These are phyloP conservation scores for Dryas iulia DNA, from an alignment of 1,140 invertebrate genomes.

Conservation along the genomic window DNA sequence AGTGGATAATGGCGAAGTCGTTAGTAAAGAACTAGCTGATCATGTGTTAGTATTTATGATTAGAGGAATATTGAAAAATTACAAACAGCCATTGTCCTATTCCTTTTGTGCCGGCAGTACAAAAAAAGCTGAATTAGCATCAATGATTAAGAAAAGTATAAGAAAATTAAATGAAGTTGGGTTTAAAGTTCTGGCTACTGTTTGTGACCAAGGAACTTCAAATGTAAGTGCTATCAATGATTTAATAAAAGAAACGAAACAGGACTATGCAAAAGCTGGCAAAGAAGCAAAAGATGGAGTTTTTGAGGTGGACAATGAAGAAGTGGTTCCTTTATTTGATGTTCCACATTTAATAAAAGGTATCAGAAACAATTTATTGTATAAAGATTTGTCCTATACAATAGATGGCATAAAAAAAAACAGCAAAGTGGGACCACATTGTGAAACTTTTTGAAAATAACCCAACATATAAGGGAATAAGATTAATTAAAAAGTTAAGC, in stretches of 20 bases:
- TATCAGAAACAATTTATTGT: too few species aligned
- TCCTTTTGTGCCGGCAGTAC: slow-evolving; percentile 31
- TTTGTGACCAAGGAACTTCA: slow-evolving; percentile 38
- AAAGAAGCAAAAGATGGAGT: too few species aligned
- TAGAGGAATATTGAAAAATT: slow-evolving; percentile 41
- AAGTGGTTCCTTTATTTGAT: too few species aligned
- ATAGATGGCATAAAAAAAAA: too few species aligned
- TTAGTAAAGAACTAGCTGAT: slow-evolving; percentile 41
- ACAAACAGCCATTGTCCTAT: slow-evolving; percentile 51
- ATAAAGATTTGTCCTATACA: too few species aligned
- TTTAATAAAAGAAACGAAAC: slow-evolving; percentile 11
- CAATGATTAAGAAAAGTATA: slow-evolving; percentile 25
- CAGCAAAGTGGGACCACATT: too few species aligned
- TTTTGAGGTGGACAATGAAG: too few species aligned
- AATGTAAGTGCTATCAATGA: slow-evolving; percentile 37
- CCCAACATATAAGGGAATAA: too few species aligned
- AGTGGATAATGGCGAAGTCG: slow-evolving; percentile 34
- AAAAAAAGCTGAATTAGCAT: slow-evolving; percentile 8
- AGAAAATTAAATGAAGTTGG: slow-evolving; percentile 25
- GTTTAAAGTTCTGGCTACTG: slow-evolving; percentile 31
- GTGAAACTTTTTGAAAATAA: too few species aligned
- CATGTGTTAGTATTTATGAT: slow-evolving; percentile 55
- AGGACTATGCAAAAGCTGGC: too few species aligned
- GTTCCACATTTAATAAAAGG: too few species aligned
- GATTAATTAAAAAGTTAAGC: too few species aligned